These are phyloP conservation scores for Neria commutata DNA, from an alignment of 2,888 invertebrate genomes.

Conservation along the genomic window DNA sequence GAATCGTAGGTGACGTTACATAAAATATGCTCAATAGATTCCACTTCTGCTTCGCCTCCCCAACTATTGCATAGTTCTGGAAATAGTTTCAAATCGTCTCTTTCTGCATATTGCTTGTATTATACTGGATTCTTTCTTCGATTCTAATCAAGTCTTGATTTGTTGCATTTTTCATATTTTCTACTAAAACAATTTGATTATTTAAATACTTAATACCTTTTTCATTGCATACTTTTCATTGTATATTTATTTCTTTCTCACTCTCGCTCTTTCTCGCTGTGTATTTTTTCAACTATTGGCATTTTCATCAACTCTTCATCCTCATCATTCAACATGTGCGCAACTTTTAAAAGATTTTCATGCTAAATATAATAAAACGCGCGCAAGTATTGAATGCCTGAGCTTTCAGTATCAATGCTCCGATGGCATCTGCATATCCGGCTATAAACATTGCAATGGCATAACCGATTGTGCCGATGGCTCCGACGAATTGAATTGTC, in stretches of 20 bases:
- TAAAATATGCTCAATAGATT: no score
- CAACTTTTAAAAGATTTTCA: no score
- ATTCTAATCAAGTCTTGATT: neutral
- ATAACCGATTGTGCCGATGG: conserved; percentile 65
- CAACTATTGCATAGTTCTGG: no score
- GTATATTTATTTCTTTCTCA: no score
- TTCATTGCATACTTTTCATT: no score
- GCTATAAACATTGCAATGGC: conserved; percentile 67
- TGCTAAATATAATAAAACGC: conserved; percentile 55
- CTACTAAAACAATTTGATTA: no score
- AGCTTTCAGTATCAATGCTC: conserved; percentile 68
- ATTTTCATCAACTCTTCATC: conserved; percentile 7
- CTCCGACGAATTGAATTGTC: conserved; percentile 70
- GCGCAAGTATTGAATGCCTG: conserved; percentile 51
- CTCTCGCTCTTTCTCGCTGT: no score
- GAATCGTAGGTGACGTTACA: no score
- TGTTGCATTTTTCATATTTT: neutral
- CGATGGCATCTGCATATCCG: conserved; percentile 70
- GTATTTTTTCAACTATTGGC: neutral
- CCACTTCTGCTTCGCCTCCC: no score
- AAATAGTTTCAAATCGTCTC: neutral
- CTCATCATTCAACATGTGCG: no score
- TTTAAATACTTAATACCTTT: no score
- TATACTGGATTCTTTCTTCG: neutral
- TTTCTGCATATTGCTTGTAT: neutral